Base-by-base conservation (phyloP, 2,113 vertebrate genomes). In the Macquaria australasica region DNA sequence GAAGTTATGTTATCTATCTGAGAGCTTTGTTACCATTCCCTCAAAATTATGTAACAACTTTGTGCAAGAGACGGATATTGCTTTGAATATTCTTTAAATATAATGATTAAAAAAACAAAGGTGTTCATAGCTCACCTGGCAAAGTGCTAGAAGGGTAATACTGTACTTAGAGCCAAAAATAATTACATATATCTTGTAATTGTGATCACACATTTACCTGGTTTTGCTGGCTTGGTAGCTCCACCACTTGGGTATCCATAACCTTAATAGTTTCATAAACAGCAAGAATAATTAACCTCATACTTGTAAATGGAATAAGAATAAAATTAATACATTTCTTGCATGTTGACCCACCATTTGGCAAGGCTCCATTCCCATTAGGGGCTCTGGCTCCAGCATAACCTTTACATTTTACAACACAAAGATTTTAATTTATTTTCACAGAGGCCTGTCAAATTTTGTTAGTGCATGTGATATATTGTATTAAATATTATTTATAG, bases 171-270 rank as follows among this genome's bases (percentile, higher is more conserved):
- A 10, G 43, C 20, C 9, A 37, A 66, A 66, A 31, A 39, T 28
- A 48, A 45, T 68, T 8, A 16, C 6, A 45, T 25, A 60, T 4
- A 37, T 63, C 10, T 59, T 56, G 11, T 59, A 39, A 31, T 23
- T 76, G 3, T 80, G 60, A 25, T 12, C 8, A 4, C 34, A 64
- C 8, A 51, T 8, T 76, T 82, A 93, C 93, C 92, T 88, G 84
- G 37, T 50, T 92, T 93, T 60, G 69, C 79, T 58, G 81, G 79
- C 43, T 83, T 93, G 34, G 37, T 76, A 15, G 84, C 74, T 76
- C 88, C 88, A 51, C 74, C 81, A 23, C 43, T 90, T 7, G 55
- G 60, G 55, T 91, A 83, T 82, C 89, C 89, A 79, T 88, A 85
- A 70, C 84, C 90, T 88, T 51, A 72, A 80, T 3, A 78, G 18